Evolutionary conservation across 2,797 vertebrate genomes (phyloP).

Genomic region (Caiman crocodilus): DNA sequence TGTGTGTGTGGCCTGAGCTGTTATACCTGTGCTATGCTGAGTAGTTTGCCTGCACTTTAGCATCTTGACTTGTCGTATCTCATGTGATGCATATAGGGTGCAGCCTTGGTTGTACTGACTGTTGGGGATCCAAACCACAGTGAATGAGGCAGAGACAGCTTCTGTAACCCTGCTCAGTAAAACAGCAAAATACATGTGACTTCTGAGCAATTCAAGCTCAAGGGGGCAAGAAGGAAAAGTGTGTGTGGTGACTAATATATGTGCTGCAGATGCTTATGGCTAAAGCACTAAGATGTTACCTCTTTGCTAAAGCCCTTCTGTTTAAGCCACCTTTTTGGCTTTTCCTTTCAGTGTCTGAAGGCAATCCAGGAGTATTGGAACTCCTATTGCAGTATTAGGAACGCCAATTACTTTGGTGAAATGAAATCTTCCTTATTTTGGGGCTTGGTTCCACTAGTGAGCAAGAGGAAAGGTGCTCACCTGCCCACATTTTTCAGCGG

Average conservation of each 20-base stretch:
- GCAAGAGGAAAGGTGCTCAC: neutral
- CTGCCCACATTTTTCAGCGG: neutral
- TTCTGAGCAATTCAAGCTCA: neutral
- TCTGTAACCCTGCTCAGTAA: too few species aligned
- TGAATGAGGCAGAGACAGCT: accelerated
- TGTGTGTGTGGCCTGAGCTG: too few species aligned
- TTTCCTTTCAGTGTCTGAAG: neutral
- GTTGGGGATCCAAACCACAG: accelerated
- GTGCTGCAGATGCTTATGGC: neutral
- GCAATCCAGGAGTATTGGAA: neutral
- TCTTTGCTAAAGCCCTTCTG: neutral
- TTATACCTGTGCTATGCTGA: neutral
- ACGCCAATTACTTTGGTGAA: neutral
- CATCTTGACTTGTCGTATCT: accelerated
- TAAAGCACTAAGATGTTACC: neutral
- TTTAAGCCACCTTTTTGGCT: neutral
- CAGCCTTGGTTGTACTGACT: neutral
- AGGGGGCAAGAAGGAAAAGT: neutral
- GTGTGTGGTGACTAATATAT: neutral
- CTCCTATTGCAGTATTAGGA: neutral
- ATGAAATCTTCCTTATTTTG: neutral
- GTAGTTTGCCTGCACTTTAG: neutral
- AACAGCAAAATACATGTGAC: neutral
- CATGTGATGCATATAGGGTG: neutral
- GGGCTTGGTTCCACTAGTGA: neutral